Evolutionary conservation across 2,113 vertebrate species (phyloP).

Genomic region (Collichthys lucidus): DNA sequence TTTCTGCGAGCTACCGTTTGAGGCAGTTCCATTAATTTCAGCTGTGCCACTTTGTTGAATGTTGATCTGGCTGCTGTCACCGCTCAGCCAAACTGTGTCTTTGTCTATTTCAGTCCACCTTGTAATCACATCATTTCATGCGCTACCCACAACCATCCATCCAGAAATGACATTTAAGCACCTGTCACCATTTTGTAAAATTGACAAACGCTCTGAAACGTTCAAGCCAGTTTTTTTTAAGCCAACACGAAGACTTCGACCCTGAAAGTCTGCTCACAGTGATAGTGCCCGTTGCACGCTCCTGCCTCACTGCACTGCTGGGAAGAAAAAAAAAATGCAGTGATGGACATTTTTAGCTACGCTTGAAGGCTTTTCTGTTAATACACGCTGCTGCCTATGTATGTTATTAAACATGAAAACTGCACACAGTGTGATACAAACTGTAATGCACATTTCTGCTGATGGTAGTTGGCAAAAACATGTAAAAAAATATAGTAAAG

Average conservation of each 20-base stretch:
- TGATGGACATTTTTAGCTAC: slow-evolving; percentile 4
- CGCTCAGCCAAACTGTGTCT: background rate
- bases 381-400: background rate
- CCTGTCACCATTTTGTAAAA: background rate
- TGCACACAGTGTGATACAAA: background rate
- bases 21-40: slow-evolving; percentile 28
- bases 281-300: background rate
- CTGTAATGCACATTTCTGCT: background rate
- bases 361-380: background rate
- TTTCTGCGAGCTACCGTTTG: slow-evolving; percentile 18
- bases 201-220: background rate
- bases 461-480: too few relatives aligned
- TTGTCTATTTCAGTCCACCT: background rate
- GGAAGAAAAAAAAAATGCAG: background rate
- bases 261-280: background rate
- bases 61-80: slow-evolving; percentile 6
- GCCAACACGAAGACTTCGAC: background rate
- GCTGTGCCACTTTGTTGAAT: background rate
- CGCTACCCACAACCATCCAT: background rate
- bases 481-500: background rate
- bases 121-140: background rate
- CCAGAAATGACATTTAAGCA: background rate
- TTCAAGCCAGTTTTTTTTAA: background rate
- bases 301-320: background rate
- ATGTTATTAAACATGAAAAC: background rate